Conservation (phyloP, 2,888 invertebrate species). For the Metallyticus violacea region DNA sequence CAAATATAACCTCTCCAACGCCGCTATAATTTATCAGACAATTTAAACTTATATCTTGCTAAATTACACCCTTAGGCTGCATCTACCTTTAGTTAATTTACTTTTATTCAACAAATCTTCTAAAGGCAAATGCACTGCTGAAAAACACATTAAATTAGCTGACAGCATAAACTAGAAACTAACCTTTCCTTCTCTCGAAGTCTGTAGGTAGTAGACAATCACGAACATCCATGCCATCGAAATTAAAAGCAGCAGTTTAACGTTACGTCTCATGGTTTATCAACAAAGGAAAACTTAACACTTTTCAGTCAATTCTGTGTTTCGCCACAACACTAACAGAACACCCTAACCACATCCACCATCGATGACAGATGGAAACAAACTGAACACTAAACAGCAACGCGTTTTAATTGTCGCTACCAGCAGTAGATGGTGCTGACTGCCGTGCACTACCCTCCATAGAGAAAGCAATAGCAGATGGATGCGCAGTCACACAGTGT, state of each 20-base stretch:
- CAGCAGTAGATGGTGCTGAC: neutral
- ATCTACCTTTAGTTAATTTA: neutral
- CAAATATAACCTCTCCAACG: neutral
- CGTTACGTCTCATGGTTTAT: conserved; percentile 56
- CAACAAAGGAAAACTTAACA: conserved; percentile 17
- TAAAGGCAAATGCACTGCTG: neutral
- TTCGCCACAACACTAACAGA: neutral
- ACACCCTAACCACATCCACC: neutral
- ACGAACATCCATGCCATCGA: conserved; percentile 63
- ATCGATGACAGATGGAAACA: conserved; percentile 20
- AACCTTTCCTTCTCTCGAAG: conserved; percentile 56
- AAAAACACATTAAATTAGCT: neutral
- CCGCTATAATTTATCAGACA: neutral
- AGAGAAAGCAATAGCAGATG: neutral
- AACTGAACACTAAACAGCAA: conserved; percentile 19
- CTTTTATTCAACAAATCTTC: neutral
- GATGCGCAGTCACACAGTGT: neutral
- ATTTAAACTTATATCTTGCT: neutral
- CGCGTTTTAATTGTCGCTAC: neutral
- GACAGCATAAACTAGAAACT: conserved; percentile 21
- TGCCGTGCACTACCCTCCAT: neutral
- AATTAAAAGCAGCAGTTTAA: conserved; percentile 58
- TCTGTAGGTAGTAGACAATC: conserved; percentile 61
- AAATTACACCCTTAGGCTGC: neutral
- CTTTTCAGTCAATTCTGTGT: neutral